A percentile compares a stretch with the other conserved stretches of the same genome.
Evolutionary conservation across 1,140 invertebrate genomes (phyloP).

Genomic region (Ceratoteleas bidentatus): DNA sequence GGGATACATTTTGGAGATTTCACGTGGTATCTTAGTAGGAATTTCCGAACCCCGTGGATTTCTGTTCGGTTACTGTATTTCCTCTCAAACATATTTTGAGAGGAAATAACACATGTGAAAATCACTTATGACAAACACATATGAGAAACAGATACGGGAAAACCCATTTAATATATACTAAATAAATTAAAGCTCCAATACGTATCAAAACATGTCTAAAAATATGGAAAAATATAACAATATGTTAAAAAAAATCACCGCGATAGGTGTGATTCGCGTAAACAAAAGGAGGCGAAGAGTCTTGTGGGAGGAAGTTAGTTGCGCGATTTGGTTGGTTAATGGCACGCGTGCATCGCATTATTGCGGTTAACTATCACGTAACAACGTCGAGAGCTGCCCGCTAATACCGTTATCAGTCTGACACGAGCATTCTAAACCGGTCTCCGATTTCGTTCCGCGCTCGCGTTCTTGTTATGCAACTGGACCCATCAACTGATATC

Average conservation of each 20-base stretch:
- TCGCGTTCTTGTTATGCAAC: conserved; percentile 44
- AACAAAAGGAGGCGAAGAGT: conserved; percentile 28
- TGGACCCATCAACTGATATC: conserved; percentile 25
- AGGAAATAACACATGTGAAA: no score
- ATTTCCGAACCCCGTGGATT: no score
- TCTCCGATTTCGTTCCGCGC: conserved; percentile 67
- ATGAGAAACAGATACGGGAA: no score
- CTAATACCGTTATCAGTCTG: conserved; percentile 76
- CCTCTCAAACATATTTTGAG: no score
- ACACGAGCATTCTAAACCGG: conserved; percentile 71
- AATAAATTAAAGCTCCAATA: no score
- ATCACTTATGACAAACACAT: no score
- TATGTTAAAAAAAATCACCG: background rate
- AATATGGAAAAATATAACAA: no score
- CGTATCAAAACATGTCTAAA: no score
- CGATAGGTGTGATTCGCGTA: background rate
- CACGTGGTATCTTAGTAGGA: no score
- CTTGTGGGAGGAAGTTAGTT: conserved; percentile 1
- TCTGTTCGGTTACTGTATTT: no score
- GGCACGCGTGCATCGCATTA: conserved; percentile 62
- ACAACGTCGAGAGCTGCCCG: conserved; percentile 49
- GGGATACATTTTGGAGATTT: no score
- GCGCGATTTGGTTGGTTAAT: conserved; percentile 43
- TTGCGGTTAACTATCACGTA: conserved; percentile 72
- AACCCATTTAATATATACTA: no score